These are phyloP conservation scores for Diabrotica undecimpunctata DNA, from an alignment of 1,140 invertebrate species.

Conservation along the genomic window DNA sequence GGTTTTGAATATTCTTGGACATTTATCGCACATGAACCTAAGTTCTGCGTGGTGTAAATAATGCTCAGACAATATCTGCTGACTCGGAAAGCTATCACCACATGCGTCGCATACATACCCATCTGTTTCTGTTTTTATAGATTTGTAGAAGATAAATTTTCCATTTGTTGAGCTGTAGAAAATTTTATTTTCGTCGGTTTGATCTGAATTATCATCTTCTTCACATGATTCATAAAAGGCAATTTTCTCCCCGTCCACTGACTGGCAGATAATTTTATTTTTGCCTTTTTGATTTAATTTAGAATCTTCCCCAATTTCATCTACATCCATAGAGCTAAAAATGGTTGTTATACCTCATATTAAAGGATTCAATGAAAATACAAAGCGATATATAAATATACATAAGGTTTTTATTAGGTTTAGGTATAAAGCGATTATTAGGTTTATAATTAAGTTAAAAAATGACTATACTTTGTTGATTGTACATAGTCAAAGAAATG, in stretches of 20 bases:
- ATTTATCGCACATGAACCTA: conserved; percentile 14
- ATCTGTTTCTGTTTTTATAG: background rate
- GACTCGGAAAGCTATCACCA: conserved; percentile 8
- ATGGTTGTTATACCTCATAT: background rate
- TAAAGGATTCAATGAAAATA: background rate
- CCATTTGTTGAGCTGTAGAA: background rate
- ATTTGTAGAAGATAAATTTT: background rate
- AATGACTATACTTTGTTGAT: background rate
- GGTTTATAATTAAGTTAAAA: background rate
- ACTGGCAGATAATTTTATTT: background rate
- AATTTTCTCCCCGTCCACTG: background rate
- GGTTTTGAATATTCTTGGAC: conserved; percentile 15
- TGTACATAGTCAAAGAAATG: no score
- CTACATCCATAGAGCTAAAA: background rate
- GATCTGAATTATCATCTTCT: background rate
- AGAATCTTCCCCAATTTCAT: background rate
- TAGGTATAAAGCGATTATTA: background rate
- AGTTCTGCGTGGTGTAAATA: background rate
- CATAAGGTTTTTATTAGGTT: no score
- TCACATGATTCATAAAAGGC: conserved; percentile 2
- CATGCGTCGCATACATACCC: conserved; percentile 9
- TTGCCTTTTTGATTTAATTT: background rate
- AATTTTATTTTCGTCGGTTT: background rate
- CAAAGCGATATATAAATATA: background rate
- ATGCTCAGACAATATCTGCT: conserved; percentile 6